Evolutionary conservation across 2,888 invertebrate genomes (phyloP).

Genomic region (Drosophila incognita): DNA sequence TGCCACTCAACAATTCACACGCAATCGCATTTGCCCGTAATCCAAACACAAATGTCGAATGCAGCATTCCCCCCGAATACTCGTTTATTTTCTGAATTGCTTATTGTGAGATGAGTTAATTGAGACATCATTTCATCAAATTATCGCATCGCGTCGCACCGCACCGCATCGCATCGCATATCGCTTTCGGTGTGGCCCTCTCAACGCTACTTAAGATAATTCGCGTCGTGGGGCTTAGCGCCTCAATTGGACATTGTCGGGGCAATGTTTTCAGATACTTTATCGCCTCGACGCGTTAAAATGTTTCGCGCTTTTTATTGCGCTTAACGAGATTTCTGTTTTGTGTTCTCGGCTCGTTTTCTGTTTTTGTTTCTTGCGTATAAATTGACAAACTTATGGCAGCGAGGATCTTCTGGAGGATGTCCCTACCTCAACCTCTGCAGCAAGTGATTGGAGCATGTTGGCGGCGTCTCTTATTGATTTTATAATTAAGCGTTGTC

Average conservation of each 20-base stretch:
- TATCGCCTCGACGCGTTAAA: conserved; percentile 77
- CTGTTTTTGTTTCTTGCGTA: conserved; percentile 37
- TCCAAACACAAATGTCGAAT: background rate
- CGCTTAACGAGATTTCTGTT: conserved; percentile 76
- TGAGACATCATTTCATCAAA: conserved; percentile 79
- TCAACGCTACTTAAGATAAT: conserved; percentile 73
- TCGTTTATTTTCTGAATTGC: conserved; percentile 3
- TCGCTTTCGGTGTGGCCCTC: conserved; percentile 61
- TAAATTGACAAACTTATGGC: conserved; percentile 80
- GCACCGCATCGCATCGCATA: conserved; percentile 30
- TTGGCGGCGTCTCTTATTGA: conserved; percentile 82
- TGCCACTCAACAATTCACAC: conserved; percentile 64
- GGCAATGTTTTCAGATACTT: conserved; percentile 79
- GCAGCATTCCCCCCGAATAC: background rate
- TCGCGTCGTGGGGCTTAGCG: conserved; percentile 71
- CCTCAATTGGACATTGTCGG: conserved; percentile 67
- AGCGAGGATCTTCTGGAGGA: conserved; percentile 22
- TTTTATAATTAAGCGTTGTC: conserved; percentile 83
- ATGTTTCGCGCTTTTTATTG: conserved; percentile 81
- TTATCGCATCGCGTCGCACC: conserved; percentile 61
- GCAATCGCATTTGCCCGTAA: conserved; percentile 47
- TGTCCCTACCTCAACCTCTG: conserved; percentile 7
- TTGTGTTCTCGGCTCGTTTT: conserved; percentile 8
- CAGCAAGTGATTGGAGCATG: conserved; percentile 63
- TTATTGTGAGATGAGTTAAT: conserved; percentile 56